Base-by-base conservation (phyloP, 2,797 vertebrate species). In the Rhinichthys osculus region DNA sequence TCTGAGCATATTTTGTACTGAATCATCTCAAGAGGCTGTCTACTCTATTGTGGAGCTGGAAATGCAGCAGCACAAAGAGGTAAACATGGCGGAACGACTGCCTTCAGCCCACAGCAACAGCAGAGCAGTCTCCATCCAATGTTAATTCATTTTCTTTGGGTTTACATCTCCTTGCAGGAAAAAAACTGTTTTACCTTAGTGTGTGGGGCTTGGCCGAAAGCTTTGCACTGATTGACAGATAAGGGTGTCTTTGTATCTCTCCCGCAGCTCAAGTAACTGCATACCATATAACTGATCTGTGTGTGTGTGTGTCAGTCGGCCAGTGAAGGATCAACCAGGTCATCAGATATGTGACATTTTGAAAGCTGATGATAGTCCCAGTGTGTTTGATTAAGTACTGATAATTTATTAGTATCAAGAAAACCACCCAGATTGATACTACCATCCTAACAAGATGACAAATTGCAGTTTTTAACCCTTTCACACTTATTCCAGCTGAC, bases 311-410 rank as follows among this genome's bases (percentile, higher is more conserved):
- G 83, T 73, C 7, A 4, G 69, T 87, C 87, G 90, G 84, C 9
- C 54, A 87, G 91, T 81, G 82, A 81, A 85, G 89, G 90, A 93
- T 94, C 91, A 92, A 90, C 21, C 42, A 73, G 86, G 70, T 83
- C 76, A 81, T 92, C 17, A 13, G 81, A 87, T 88, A 87, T 79
- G 86, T 89, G 85, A 88, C 86, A 86, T 89, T 91, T 85, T 87
- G 88, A 86, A 91, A 82, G 83, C 84, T 88, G 86, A 90, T 88
- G 87, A 90, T 91, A 85, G 91, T 84, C 78, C 72, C 67, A 17
- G 82, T 89, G 44, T 88, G 66, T 88, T 42, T 64, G 21, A 74
- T 87, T 90, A 84, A 62, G 78, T 21, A 57, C 72, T 83, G 30
- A 90, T 92, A 57, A 89, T 88, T 87, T 86, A 91, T 89, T 86